These are phyloP conservation scores for Proterorhinus semilunaris DNA, from an alignment of 2,113 vertebrate species.

Conservation along the genomic window DNA sequence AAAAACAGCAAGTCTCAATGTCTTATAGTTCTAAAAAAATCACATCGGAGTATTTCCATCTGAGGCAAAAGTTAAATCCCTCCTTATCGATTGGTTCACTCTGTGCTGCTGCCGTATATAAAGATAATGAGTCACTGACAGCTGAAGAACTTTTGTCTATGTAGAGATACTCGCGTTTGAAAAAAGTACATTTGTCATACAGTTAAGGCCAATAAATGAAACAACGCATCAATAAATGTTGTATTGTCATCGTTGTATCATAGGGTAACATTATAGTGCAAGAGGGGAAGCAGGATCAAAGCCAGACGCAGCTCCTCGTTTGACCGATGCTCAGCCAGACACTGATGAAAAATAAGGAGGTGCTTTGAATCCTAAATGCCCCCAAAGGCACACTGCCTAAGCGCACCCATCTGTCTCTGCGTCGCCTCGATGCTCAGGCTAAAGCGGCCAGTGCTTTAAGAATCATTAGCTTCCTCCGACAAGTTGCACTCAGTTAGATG, in stretches of 20 bases:
- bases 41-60: too few species aligned
- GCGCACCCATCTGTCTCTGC: slow-evolving; percentile 3
- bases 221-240: neutral
- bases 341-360: slow-evolving; percentile 25
- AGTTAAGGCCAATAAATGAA: too few species aligned
- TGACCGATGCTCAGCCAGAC: slow-evolving; percentile 15
- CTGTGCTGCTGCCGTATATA: too few species aligned
- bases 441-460: slow-evolving; percentile 20
- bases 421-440: slow-evolving; percentile 2
- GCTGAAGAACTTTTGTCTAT: too few species aligned
- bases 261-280: neutral
- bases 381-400: slow-evolving; percentile 14
- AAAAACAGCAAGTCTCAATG: too few species aligned
- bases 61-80: too few species aligned
- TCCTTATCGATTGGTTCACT: too few species aligned
- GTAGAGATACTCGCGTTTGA: too few species aligned
- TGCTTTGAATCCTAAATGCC: slow-evolving; percentile 21
- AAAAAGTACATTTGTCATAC: too few species aligned
- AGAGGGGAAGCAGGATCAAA: neutral
- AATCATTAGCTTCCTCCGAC: slow-evolving; percentile 38
- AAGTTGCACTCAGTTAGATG: slow-evolving; percentile 24
- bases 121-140: too few species aligned
- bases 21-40: too few species aligned
- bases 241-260: neutral
- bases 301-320: slow-evolving; percentile 6